Evolutionary conservation across 2,888 invertebrate genomes (phyloP).

Genomic region (Zelleria hepariella): DNA sequence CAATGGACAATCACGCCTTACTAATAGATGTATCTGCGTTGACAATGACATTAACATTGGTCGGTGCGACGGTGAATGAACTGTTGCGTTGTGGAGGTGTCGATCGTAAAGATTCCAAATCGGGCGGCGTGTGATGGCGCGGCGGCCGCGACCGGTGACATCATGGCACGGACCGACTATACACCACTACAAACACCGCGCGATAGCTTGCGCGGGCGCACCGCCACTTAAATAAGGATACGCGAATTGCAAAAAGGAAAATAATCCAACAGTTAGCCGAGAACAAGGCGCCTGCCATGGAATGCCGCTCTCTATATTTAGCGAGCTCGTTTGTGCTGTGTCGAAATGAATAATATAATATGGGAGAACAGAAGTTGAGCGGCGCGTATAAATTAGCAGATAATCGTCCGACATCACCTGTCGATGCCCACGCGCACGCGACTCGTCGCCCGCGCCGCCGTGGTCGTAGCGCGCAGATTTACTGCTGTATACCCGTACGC

Average conservation of each 20-base stretch:
- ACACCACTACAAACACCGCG: slow-evolving; percentile 33
- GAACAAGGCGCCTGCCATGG: slow-evolving; percentile 45
- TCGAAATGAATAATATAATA: slow-evolving; percentile 59
- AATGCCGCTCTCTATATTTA: slow-evolving; percentile 62
- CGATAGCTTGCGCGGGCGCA: slow-evolving; percentile 8
- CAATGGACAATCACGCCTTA: slow-evolving; percentile 15
- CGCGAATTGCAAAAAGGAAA: slow-evolving; percentile 33
- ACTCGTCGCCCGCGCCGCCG: slow-evolving; percentile 16
- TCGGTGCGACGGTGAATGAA: slow-evolving; percentile 59
- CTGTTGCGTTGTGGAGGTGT: slow-evolving; percentile 62
- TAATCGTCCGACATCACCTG: slow-evolving; percentile 59
- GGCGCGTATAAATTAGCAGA: slow-evolving; percentile 61
- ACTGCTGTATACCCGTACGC: slow-evolving; percentile 26
- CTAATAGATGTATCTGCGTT: slow-evolving; percentile 41
- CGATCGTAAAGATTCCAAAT: slow-evolving; percentile 62
- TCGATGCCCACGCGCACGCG: slow-evolving; percentile 46
- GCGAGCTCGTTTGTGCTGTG: slow-evolving; percentile 56
- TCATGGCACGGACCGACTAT: slow-evolving; percentile 54
- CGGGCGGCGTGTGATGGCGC: slow-evolving; percentile 50
- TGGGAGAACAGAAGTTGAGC: slow-evolving; percentile 59
- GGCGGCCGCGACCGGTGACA: slow-evolving; percentile 45
- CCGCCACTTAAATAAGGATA: neutral
- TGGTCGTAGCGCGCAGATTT: slow-evolving; percentile 27
- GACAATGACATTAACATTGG: slow-evolving; percentile 49
- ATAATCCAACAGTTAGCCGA: slow-evolving; percentile 44